Conservation (phyloP, 2,113 vertebrate genomes). For the Halcyon senegalensis region DNA sequence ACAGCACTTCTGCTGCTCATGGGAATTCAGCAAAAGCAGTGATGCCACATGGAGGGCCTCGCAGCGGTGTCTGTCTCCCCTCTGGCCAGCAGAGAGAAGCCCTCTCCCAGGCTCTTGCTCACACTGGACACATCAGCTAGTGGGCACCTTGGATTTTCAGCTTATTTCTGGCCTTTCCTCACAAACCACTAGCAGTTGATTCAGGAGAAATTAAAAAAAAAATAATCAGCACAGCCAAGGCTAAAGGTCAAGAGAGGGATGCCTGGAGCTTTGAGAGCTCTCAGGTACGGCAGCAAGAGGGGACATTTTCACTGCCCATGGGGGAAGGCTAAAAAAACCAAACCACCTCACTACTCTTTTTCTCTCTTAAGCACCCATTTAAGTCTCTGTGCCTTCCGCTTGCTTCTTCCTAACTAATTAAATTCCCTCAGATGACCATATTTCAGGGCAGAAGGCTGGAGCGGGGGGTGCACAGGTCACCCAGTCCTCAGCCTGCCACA, state of each 20-base stretch:
- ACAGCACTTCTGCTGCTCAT: not conserved
- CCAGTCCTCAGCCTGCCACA: accelerated
- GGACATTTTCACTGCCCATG: not conserved
- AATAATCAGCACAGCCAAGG: not conserved
- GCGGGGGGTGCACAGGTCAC: not conserved
- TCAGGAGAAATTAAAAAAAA: not conserved
- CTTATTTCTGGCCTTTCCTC: not conserved
- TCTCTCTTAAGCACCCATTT: not conserved
- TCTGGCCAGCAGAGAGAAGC: not conserved
- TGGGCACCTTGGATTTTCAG: not conserved
- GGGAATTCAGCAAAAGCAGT: not conserved
- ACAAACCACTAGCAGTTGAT: not conserved
- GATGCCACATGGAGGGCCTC: not conserved
- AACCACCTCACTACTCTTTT: not conserved
- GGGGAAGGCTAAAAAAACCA: not conserved
- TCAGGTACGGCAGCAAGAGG: not conserved
- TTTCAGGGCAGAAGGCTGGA: not conserved
- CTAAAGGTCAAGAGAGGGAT: not conserved
- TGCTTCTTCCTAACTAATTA: not conserved
- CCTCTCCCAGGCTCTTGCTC: not conserved
- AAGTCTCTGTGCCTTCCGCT: not conserved
- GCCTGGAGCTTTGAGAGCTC: not conserved
- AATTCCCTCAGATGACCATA: not conserved
- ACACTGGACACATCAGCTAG: not conserved
- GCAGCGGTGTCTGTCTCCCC: not conserved